These are phyloP conservation scores for Coelogynopora nodosa DNA, from an alignment of 2,888 invertebrate species.

Conservation along the genomic window DNA sequence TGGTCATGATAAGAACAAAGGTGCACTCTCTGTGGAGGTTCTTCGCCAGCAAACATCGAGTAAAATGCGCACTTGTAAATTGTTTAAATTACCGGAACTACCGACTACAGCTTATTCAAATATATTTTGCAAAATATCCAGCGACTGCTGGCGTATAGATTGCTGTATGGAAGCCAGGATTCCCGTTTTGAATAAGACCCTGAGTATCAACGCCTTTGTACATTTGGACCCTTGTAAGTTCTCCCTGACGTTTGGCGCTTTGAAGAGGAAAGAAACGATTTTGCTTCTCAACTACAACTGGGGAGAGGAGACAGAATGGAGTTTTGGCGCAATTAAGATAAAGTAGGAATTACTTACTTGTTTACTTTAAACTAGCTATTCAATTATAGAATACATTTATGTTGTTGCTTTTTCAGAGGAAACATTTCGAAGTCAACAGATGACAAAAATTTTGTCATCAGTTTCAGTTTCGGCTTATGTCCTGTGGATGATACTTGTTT, in stretches of 20 bases:
- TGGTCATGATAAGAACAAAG: neutral
- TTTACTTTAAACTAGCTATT: neutral
- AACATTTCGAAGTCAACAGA: slow-evolving; percentile 43
- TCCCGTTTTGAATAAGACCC: slow-evolving; percentile 43
- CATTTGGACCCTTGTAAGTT: slow-evolving; percentile 48
- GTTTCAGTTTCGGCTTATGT: slow-evolving; percentile 43
- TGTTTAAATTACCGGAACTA: neutral
- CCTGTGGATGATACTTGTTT: neutral
- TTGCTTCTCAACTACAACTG: slow-evolving; percentile 47
- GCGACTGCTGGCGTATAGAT: slow-evolving; percentile 51
- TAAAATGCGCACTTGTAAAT: neutral
- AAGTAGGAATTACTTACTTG: neutral
- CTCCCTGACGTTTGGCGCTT: slow-evolving; percentile 47
- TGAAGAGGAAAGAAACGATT: slow-evolving; percentile 46
- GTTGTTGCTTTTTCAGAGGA: slow-evolving; percentile 42
- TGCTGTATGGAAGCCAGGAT: slow-evolving; percentile 50
- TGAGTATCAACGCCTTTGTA: slow-evolving; percentile 48
- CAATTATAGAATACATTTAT: neutral
- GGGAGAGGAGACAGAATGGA: slow-evolving; percentile 41
- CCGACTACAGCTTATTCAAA: neutral
- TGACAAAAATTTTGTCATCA: slow-evolving; percentile 46
- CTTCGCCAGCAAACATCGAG: neutral
- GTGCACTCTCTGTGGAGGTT: neutral
- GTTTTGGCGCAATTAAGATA: neutral
- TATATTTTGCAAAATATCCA: slow-evolving; percentile 47